Base-by-base conservation (phyloP, 2,797 vertebrate genomes). In the Microhierax caerulescens region DNA sequence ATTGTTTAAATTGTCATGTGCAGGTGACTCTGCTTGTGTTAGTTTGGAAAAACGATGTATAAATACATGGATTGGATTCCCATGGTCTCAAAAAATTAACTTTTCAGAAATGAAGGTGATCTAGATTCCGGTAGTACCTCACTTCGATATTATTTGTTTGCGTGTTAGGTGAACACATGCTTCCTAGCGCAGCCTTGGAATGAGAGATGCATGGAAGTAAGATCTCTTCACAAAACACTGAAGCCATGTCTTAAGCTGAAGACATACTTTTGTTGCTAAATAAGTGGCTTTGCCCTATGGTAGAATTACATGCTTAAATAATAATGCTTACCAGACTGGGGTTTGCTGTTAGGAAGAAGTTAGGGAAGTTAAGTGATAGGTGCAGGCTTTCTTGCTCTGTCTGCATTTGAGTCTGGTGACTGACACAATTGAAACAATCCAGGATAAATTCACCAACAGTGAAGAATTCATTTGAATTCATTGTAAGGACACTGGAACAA, bases 211-310 rank as follows among this genome's bases (percentile, higher is more conserved):
- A n/a, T 47, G 61, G 86, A 84, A 88, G 45, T 72, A 88, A 76
- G 89, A 90, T 86, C 75, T 51, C 84, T 64, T 76, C 91, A 16
- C 14, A 30, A 22, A 56, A 74, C 28, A 34, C 67, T 60, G n/a
- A 43, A 43, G 43, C 54, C 61, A 19, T 32, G 20, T 20, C 16
- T 61, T 54, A 69, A 75, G 69, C 48, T 64, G 27, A 91, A 69
- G 73, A 45, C 83, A 73, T 54, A 27, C 64, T 88, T 21, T 30
- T 89, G 69, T 76, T 84, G 72, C 72, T 68, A 80, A 77, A 13
- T 94, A 92, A 94, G 75, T 81, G 79, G 48, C 79, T 73, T 37
- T 78, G 37, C 79, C 61, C 90, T 95, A 84, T 88, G 93, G 68
- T 91, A 60, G 61, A 59, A 84, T 77, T 61, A 63, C 50, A 51